Evolutionary conservation across 2,797 vertebrate genomes (phyloP), one percentile per base, ranked within the genome.

Genomic region (Sitta carolinensis): DNA sequence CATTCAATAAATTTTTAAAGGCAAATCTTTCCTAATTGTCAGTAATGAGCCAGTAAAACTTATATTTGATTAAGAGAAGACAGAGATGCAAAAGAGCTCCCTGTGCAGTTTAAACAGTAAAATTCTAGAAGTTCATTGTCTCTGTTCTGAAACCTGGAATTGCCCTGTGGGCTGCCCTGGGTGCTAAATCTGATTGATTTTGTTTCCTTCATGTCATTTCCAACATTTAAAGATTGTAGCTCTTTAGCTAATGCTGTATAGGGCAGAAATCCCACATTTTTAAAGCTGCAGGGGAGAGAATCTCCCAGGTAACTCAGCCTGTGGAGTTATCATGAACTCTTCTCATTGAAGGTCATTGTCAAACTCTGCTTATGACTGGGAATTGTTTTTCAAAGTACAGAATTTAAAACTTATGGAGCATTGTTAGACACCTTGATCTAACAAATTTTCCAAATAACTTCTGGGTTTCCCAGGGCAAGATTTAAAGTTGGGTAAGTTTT

Each of bases 1-100:
- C 57, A 42, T 93, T 89, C 69, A 89, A 89, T 95, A 87, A 59
- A 82, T 94, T 94, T 83, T 85, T 89, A 34, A 92, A 95, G 43
- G 84, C 80, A 95, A 81, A 42, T 59, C n/a, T 94, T 75, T 93
- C 78, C 76, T 96, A 95, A 93, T 89, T 91, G 81, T 61, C 75
- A 91, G 70, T 77, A 96, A 78, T 66, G 79, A 94, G 75, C 38
- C 77, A 43, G 76, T 89, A 91, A 95, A 97, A 90, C 20, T 64
- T 78, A 51, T 45, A 59, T n/a, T 94, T 79, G 67, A 70, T 97
- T 94, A 92, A 94, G 45, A 51, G 79, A 87, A 86, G 69, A 50
- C 7, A 21, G 62, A 63, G 68, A 86, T 40, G 42, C 55, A 15
- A 30, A 47, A 64, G 63, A 84, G 17, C 7, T 59, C 68, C 45